Evolutionary conservation across 2,113 vertebrate genomes (phyloP).

Genomic region (Pyxicephalus adspersus): DNA sequence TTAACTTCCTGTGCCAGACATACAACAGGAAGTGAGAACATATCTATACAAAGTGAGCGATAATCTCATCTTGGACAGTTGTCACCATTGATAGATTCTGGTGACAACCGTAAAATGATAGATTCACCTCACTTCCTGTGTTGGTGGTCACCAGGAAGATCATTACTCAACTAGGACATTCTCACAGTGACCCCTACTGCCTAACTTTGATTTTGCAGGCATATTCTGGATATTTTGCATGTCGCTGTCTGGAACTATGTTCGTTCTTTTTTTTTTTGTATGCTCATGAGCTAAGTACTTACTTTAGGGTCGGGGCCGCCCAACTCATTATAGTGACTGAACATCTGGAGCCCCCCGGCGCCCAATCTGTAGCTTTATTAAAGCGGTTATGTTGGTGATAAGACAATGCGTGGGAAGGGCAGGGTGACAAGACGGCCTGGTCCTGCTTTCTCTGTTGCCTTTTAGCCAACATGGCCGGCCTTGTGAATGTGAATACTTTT

Average conservation of each 20-base stretch:
- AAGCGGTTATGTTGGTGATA: not conserved
- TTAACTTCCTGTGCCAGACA: too few relatives aligned
- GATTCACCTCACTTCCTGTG: too few relatives aligned
- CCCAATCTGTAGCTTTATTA: slow-evolving; percentile 3
- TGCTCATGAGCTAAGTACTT: not conserved
- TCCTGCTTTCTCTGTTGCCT: not conserved
- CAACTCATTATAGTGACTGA: not conserved
- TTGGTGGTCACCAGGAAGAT: too few relatives aligned
- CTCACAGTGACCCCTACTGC: too few relatives aligned
- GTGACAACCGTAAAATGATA: too few relatives aligned
- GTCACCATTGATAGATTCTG: too few relatives aligned
- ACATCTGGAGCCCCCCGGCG: not conserved
- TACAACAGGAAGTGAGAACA: too few relatives aligned
- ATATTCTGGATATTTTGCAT: slow-evolving; percentile 15
- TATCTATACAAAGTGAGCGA: too few relatives aligned
- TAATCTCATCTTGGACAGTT: too few relatives aligned
- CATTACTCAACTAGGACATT: too few relatives aligned
- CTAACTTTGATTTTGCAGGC: too few relatives aligned
- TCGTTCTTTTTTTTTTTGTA: not conserved
- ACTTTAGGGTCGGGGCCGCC: not conserved
- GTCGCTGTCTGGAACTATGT: not conserved
- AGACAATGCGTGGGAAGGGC: not conserved
- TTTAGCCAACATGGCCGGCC: not conserved
- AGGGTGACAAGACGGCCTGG: too few relatives aligned
- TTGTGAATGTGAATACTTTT: slow-evolving; percentile 29